A percentile compares a stretch with the other conserved stretches of the same genome.
Evolutionary conservation across 2,113 vertebrate species (phyloP).

Genomic region (Neolamprologus modestus): DNA sequence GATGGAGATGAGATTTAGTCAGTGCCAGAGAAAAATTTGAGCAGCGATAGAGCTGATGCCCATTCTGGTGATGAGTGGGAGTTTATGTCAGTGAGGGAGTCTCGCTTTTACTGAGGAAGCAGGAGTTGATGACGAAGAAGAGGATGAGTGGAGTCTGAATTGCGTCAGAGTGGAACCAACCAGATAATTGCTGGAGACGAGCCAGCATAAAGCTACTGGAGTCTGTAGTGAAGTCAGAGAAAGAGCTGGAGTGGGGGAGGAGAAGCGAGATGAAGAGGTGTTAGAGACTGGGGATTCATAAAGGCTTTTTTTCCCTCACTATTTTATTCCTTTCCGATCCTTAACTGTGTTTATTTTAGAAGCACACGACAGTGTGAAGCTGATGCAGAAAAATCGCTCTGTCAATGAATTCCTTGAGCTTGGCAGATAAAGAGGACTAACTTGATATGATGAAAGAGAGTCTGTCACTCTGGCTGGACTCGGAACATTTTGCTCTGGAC

Average conservation of each 20-base stretch:
- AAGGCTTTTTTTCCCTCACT: neutral
- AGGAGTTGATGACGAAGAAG: slow-evolving; percentile 51
- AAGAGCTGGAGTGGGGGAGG: slow-evolving; percentile 19
- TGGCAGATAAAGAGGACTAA: slow-evolving; percentile 40
- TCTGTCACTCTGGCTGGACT: slow-evolving; percentile 27
- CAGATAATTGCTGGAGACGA: slow-evolving; percentile 57
- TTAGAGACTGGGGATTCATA: neutral
- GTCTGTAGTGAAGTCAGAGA: slow-evolving; percentile 40
- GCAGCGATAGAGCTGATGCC: slow-evolving; percentile 20
- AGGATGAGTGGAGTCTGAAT: slow-evolving; percentile 47
- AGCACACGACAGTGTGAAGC: neutral
- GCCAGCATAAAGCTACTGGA: slow-evolving; percentile 42
- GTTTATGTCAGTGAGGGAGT: slow-evolving; percentile 47
- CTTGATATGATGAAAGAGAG: slow-evolving; percentile 33
- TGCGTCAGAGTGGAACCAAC: slow-evolving; percentile 65
- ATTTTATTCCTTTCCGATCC: neutral
- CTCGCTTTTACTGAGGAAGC: slow-evolving; percentile 29
- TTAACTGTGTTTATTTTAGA: slow-evolving; percentile 12
- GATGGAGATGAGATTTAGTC: slow-evolving; percentile 15
- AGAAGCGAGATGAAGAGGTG: slow-evolving; percentile 9
- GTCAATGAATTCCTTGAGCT: slow-evolving; percentile 26
- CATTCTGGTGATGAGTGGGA: slow-evolving; percentile 47
- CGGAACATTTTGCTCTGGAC: slow-evolving; percentile 15
- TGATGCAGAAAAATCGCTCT: slow-evolving; percentile 11
- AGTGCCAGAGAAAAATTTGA: slow-evolving; percentile 1